These are phyloP conservation scores for Cacatua alba DNA, from an alignment of 2,113 vertebrate genomes.

Conservation along the genomic window DNA sequence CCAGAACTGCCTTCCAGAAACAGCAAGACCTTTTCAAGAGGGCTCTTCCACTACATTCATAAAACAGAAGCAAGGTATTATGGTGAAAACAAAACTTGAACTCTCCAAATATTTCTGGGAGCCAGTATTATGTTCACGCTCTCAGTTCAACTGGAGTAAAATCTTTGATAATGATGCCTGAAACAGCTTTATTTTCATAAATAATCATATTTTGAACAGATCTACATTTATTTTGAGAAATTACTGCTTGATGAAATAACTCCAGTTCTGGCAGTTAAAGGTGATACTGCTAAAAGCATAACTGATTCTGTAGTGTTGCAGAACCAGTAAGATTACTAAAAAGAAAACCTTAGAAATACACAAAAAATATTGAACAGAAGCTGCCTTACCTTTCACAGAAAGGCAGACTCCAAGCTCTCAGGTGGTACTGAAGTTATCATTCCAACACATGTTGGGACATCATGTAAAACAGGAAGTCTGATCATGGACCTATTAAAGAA, in stretches of 20 bases:
- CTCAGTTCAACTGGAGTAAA: neutral
- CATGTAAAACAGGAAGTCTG: slow-evolving; percentile 49
- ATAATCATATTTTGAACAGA: neutral
- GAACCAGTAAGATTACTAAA: slow-evolving; percentile 57
- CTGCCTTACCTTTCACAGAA: slow-evolving; percentile 51
- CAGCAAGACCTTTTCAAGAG: neutral
- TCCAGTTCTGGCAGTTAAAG: neutral
- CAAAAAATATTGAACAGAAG: slow-evolving; percentile 47
- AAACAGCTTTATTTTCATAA: neutral
- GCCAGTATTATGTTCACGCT: neutral
- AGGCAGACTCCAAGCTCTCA: slow-evolving; percentile 44
- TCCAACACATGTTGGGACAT: slow-evolving; percentile 33
- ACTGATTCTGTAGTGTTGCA: neutral
- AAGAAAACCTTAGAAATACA: slow-evolving; percentile 44
- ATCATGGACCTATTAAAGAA: slow-evolving; percentile 58
- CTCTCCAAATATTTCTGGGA: neutral
- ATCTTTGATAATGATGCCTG: neutral
- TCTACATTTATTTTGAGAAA: slow-evolving; percentile 16
- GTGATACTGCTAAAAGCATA: neutral
- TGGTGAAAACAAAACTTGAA: neutral
- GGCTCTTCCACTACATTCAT: neutral
- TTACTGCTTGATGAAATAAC: neutral
- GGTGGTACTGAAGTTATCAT: slow-evolving; percentile 10
- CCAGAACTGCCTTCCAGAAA: slow-evolving; percentile 13
- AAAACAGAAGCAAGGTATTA: neutral